Evolutionary conservation across 2,888 invertebrate species (phyloP).

Genomic region (Fragum sueziense): DNA sequence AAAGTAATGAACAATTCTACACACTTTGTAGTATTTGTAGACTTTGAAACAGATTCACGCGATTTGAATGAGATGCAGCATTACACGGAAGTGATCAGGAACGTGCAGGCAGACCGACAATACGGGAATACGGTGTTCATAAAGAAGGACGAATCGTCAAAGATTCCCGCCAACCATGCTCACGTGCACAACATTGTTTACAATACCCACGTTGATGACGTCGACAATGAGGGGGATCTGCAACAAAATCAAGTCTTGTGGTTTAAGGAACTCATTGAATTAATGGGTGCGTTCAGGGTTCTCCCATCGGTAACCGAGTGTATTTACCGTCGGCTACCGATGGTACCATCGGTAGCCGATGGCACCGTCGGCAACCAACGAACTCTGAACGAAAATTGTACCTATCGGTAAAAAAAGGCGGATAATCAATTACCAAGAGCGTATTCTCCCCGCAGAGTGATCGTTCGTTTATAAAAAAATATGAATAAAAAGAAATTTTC

Average conservation of each 20-base stretch:
- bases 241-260: background rate
- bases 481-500: too few relatives aligned
- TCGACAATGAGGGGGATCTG: background rate
- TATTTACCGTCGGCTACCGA: too few relatives aligned
- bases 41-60: background rate
- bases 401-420: too few relatives aligned
- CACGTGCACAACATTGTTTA: background rate
- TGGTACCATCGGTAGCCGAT: too few relatives aligned
- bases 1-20: slow-evolving; percentile 18
- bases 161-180: background rate
- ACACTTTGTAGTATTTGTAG: slow-evolving; percentile 34
- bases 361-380: too few relatives aligned
- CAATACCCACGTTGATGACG: background rate
- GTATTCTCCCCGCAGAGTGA: too few relatives aligned
- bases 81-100: slow-evolving; percentile 15
- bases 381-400: too few relatives aligned
- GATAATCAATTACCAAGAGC: too few relatives aligned
- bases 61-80: background rate
- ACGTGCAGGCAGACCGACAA: background rate
- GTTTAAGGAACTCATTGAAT: background rate
- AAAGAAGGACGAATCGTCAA: background rate
- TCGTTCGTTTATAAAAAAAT: too few relatives aligned
- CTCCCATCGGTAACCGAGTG: too few relatives aligned
- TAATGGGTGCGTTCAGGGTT: too few relatives aligned
- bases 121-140: slow-evolving; percentile 24